A percentile compares a stretch with the other conserved stretches of the same genome.
These are phyloP conservation scores for Monodelphis domestica DNA, from an alignment of 2,797 vertebrate genomes.

Conservation along the genomic window DNA sequence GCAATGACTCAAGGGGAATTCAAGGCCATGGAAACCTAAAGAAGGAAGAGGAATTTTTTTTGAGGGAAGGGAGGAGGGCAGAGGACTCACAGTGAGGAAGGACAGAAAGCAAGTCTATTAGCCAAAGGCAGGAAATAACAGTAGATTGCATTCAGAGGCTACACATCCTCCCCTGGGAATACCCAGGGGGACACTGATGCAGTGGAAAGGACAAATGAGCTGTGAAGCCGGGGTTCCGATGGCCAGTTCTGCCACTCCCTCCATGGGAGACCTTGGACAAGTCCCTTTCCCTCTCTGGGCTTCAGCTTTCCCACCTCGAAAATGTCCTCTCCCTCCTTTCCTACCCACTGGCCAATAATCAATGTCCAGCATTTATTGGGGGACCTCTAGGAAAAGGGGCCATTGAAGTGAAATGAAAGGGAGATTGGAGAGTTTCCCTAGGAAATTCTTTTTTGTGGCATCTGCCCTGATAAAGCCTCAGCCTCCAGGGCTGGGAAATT, in stretches of 20 bases:
- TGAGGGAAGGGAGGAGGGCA: background rate
- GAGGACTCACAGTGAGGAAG: background rate
- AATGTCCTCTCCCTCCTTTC: slow-evolving; percentile 19
- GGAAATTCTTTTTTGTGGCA: background rate
- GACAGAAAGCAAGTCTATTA: background rate
- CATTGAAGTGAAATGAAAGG: background rate
- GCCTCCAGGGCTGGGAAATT: background rate
- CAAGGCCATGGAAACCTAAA: slow-evolving; percentile 1
- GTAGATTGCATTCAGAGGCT: slow-evolving; percentile 13
- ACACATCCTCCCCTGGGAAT: background rate
- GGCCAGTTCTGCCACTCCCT: background rate
- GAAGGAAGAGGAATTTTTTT: background rate
- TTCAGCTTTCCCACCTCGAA: background rate
- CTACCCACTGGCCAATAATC: background rate
- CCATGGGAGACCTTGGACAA: background rate
- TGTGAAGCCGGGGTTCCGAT: no score
- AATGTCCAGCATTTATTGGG: background rate
- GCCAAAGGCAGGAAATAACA: background rate
- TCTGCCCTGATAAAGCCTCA: background rate
- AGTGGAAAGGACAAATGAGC: background rate
- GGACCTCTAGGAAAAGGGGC: background rate
- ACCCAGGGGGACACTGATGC: background rate
- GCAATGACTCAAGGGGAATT: slow-evolving; percentile 12
- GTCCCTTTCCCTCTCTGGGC: background rate
- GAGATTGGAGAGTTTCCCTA: rapidly evolving